Base-by-base conservation (phyloP, 2,888 invertebrate species). In the Cacoxenus indagator region DNA sequence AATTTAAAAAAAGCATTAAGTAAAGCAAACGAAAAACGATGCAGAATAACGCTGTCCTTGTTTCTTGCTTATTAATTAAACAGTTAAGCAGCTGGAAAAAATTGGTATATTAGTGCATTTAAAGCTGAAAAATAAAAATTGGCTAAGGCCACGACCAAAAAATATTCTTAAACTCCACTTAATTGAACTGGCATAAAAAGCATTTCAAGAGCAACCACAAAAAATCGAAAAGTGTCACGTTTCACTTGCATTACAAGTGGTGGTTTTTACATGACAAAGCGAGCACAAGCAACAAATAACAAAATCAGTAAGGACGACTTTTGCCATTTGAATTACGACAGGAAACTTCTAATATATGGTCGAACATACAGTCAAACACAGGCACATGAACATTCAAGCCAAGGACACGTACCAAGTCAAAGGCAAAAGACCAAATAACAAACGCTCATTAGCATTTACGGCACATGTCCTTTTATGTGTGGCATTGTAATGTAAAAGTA, bases 361-460 rank as follows among this genome's bases (percentile, higher is more conserved):
- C 46, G 67, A 48, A 70, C 6, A 68, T 43, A 67, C 5, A 59
- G 11, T 70, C 31, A 59, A 27, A 69, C 14, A 70, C 27, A 27
- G 9, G 66, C n/a, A 67, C 8, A 64, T n/a, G 64, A 11, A 67
- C 9, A 68, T 22, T 68, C 59, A 67, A n/a, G 22, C n/a, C 61
- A 62, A 62, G 61, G 61, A 62, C 61, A 62, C n/a, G n/a, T n/a
- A n/a, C 4, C 17, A 51, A 51, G 22, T 22, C 22, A 22, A 22
- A 51, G 51, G 9, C 51, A 48, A 48, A 62, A 62, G 61, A 62
- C 26, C 45, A 62, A 62, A 62, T n/a, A 45, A 26, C 61, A 62
- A 62, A 45, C 61, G 68, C 81, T 82, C 80, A 80, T 80, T 82
- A 80, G 82, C 81, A 80, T 80, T 80, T 74, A 73, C 61, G 43